Percentiles rank a stretch among this genome's conserved stretches.
Evolutionary conservation across 2,797 vertebrate genomes (phyloP).

Genomic region (Scomberomorus guttatus): DNA sequence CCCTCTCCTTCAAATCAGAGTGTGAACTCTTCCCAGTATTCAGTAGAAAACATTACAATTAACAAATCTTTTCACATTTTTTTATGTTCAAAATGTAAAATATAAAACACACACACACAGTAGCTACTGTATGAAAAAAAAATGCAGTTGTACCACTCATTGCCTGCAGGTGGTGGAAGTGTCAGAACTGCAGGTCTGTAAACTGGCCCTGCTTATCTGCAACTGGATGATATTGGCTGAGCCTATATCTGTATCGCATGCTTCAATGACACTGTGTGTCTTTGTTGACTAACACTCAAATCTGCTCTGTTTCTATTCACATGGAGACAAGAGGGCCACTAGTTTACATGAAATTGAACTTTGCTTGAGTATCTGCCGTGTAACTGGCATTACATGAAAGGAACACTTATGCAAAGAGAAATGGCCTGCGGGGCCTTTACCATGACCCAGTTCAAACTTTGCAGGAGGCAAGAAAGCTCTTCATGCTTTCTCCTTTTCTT

Average conservation of each 20-base stretch:
- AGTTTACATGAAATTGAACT: constrained; percentile 73
- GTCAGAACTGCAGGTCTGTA: neutral
- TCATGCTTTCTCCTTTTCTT: constrained; percentile 54
- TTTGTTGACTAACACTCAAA: constrained; percentile 19
- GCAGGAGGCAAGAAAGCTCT: constrained; percentile 66
- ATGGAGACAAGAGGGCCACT: constrained; percentile 26
- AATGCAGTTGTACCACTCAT: neutral
- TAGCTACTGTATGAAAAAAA: neutral
- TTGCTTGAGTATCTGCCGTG: constrained; percentile 57
- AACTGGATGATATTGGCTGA: neutral
- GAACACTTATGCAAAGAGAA: constrained; percentile 78
- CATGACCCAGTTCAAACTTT: constrained; percentile 80
- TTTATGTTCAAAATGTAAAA: neutral
- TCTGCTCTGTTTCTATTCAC: constrained; percentile 24
- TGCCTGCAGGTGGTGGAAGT: neutral
- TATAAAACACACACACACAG: neutral
- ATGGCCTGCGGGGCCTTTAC: constrained; percentile 68
- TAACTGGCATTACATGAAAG: constrained; percentile 76
- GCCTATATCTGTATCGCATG: too few relatives aligned
- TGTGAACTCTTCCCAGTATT: neutral
- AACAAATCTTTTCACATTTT: neutral
- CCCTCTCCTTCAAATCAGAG: neutral
- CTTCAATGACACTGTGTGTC: neutral
- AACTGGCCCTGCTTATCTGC: neutral
- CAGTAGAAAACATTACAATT: neutral